These are phyloP conservation scores for Pseudotriccus pelzelni DNA, from an alignment of 2,797 vertebrate genomes.

Conservation along the genomic window DNA sequence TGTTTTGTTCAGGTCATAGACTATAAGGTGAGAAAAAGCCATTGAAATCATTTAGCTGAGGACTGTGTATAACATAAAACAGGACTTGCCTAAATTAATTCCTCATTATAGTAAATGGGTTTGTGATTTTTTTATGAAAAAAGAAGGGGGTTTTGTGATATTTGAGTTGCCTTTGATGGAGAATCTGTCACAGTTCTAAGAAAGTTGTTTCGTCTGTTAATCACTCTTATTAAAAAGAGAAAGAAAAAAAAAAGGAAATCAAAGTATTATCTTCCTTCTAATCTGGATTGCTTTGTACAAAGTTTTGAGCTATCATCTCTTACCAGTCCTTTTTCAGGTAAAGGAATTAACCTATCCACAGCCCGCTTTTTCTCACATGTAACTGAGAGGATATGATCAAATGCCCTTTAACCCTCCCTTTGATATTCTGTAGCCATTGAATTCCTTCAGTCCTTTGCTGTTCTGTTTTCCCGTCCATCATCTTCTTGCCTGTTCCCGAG, in stretches of 20 bases:
- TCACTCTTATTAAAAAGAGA: not conserved
- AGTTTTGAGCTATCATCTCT: not conserved
- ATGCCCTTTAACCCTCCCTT: not conserved
- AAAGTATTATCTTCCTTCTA: not conserved
- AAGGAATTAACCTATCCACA: not conserved
- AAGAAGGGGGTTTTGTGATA: not conserved
- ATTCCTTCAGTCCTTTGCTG: not conserved
- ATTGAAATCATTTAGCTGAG: not conserved
- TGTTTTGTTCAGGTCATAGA: not conserved
- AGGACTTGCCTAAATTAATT: not conserved
- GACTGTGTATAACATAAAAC: not conserved
- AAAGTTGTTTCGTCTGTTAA: not conserved
- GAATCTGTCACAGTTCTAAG: not conserved
- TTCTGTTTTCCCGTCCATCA: not conserved
- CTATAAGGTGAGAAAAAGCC: not conserved
- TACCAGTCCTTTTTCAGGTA: not conserved
- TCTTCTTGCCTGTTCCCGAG: not conserved
- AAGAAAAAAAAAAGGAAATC: not conserved
- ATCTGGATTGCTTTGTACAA: not conserved
- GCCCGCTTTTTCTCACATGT: not conserved
- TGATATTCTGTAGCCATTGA: not conserved
- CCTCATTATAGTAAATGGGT: not conserved
- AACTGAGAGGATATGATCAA: not conserved
- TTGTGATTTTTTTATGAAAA: not conserved
- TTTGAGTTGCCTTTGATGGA: not conserved